Percentiles rank a stretch among this genome's conserved stretches.
These are phyloP conservation scores for Irena cyanogastra DNA, from an alignment of 2,113 vertebrate genomes.

Conservation along the genomic window DNA sequence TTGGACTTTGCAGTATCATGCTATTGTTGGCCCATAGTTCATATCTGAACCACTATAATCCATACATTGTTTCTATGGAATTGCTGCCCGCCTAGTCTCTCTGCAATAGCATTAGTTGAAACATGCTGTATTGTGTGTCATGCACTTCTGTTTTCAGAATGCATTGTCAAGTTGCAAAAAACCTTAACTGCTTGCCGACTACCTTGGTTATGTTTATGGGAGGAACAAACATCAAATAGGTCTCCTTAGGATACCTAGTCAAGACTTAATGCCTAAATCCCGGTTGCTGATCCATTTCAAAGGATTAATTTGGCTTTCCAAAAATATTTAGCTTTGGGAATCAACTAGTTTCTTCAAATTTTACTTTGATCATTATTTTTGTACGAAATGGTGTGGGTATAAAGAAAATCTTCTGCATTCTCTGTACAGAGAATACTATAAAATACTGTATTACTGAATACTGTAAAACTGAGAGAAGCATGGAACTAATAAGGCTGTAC, in stretches of 20 bases:
- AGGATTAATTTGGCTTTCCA: neutral
- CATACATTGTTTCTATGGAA: neutral
- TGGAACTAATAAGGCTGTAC: neutral
- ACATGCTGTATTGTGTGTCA: fast-evolving
- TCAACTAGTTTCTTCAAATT: neutral
- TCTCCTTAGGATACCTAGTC: neutral
- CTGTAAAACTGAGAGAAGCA: neutral
- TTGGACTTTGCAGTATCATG: neutral
- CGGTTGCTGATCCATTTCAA: neutral
- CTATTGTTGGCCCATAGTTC: neutral
- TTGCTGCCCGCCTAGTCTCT: neutral
- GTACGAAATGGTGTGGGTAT: neutral
- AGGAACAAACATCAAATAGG: neutral
- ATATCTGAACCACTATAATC: neutral
- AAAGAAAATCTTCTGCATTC: neutral
- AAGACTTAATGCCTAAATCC: neutral
- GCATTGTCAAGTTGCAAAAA: neutral
- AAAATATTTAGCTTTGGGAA: neutral
- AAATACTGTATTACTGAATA: too few species aligned
- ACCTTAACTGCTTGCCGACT: neutral
- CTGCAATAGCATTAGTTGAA: neutral
- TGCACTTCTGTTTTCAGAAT: neutral
- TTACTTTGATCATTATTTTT: neutral
- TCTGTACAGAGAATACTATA: neutral
- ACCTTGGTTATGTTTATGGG: neutral